Conservation (phyloP, 2,888 invertebrate genomes). For the Digitonthophagus gazella region DNA sequence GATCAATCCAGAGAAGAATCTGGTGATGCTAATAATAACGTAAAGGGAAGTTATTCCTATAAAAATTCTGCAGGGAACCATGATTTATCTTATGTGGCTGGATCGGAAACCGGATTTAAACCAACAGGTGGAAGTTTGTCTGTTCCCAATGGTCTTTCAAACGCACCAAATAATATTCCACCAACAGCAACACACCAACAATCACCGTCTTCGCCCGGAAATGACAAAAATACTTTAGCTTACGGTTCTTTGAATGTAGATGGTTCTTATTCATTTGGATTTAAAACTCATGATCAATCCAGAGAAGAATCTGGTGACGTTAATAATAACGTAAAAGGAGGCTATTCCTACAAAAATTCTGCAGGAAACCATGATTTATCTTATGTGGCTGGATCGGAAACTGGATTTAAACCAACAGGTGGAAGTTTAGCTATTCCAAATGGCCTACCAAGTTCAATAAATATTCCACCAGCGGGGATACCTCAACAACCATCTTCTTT, state of each 20-base stretch:
- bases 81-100: constrained; percentile 38
- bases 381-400: constrained; percentile 36
- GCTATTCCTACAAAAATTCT: constrained; percentile 34
- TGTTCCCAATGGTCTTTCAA: constrained; percentile 14
- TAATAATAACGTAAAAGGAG: constrained; percentile 39
- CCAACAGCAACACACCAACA: too few relatives aligned
- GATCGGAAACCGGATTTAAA: constrained; percentile 40
- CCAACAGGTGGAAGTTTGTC: constrained; percentile 36
- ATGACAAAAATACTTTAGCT: background rate
- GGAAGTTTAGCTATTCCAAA: constrained; percentile 43
- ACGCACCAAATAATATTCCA: too few relatives aligned
- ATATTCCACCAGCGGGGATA: constrained; percentile 23
- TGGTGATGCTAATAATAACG: constrained; percentile 34
- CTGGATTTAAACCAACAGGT: constrained; percentile 43
- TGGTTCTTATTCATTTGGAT: constrained; percentile 40
- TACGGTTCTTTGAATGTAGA: constrained; percentile 28
- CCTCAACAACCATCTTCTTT: constrained; percentile 39
- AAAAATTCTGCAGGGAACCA: constrained; percentile 34
- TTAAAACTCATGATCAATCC: constrained; percentile 34
- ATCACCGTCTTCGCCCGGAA: too few relatives aligned
- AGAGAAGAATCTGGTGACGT: constrained; percentile 37
- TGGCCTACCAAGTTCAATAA: constrained; percentile 27
- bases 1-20: constrained; percentile 36
- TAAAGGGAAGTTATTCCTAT: constrained; percentile 36
- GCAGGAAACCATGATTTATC: constrained; percentile 36